phyloP scores from a whole-genome alignment of 2,113 vertebrate genomes.

The Dicrurus megarhynchus region DNA sequence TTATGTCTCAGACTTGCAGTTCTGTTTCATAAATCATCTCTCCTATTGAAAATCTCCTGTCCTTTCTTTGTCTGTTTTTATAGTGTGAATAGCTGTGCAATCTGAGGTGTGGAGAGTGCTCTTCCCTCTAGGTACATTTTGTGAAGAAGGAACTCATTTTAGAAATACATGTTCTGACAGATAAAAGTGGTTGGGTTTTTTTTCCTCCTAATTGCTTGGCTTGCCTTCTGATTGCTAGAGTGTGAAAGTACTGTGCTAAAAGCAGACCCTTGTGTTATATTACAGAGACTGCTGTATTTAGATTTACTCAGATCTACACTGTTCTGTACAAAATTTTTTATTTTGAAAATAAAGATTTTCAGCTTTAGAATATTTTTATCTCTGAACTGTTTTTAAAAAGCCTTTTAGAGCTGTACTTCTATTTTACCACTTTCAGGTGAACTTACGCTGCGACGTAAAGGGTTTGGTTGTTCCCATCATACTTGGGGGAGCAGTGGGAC shows the following conservation, averaged over 20 bases:
- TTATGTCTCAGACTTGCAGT: background rate
- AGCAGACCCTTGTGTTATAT: background rate
- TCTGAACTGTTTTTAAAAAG: background rate
- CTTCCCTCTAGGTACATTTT: background rate
- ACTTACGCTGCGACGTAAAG: background rate
- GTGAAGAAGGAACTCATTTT: constrained; percentile 10
- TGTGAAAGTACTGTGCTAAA: background rate
- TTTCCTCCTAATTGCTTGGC: background rate
- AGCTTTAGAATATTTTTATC: background rate
- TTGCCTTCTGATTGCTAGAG: constrained; percentile 34
- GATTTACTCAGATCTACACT: constrained; percentile 15
- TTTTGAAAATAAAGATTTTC: constrained; percentile 72
- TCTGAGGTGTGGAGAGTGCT: constrained; percentile 16
- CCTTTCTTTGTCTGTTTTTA: background rate
- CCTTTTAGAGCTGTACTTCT: background rate
- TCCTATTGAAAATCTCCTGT: background rate
- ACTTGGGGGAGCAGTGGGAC: background rate
- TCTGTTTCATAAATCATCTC: background rate
- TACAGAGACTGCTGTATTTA: constrained; percentile 37
- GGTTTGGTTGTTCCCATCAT: background rate
- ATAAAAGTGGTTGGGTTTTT: background rate
- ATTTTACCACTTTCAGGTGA: constrained; percentile 1
- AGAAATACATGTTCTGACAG: constrained; percentile 4
- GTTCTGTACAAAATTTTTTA: constrained; percentile 61
- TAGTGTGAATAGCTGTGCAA: background rate